Percentiles rank a stretch among this genome's conserved stretches.
Evolutionary conservation across 2,113 vertebrate genomes (phyloP).

Genomic region (Trogon surrucura): DNA sequence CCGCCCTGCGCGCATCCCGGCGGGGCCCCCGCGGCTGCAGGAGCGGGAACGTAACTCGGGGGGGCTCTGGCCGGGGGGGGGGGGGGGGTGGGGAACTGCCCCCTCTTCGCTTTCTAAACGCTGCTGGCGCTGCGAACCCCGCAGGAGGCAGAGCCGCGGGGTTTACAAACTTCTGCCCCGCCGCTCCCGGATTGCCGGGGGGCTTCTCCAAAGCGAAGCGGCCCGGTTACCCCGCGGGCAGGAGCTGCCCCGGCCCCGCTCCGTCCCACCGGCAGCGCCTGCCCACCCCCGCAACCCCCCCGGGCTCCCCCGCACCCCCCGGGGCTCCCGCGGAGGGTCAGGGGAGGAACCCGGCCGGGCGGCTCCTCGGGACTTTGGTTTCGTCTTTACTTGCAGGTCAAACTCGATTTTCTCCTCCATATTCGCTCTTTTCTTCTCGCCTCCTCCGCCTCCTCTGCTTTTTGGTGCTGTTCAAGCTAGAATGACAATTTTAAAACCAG

Average conservation of each 20-base stretch:
- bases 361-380: neutral
- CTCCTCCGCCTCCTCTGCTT: slow-evolving; percentile 34
- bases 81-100: no score
- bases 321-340: neutral
- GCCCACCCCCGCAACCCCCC: neutral
- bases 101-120: neutral
- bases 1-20: neutral
- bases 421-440: slow-evolving; percentile 31
- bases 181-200: neutral
- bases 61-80: neutral
- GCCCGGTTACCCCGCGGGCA: neutral
- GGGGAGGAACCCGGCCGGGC: neutral
- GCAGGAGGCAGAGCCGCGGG: neutral
- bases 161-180: neutral
- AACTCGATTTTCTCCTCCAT: slow-evolving; percentile 26
- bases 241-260: neutral
- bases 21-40: neutral
- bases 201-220: neutral
- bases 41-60: accelerated
- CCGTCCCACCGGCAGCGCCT: neutral
- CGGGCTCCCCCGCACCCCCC: neutral
- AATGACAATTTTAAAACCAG: slow-evolving; percentile 45
- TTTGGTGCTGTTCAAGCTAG: slow-evolving; percentile 19
- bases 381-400: neutral
- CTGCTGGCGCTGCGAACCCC: neutral